Evolutionary conservation across 2,797 vertebrate genomes (phyloP), one percentile per base, ranked within the genome.

Genomic region (Acipenser ruthenus): DNA sequence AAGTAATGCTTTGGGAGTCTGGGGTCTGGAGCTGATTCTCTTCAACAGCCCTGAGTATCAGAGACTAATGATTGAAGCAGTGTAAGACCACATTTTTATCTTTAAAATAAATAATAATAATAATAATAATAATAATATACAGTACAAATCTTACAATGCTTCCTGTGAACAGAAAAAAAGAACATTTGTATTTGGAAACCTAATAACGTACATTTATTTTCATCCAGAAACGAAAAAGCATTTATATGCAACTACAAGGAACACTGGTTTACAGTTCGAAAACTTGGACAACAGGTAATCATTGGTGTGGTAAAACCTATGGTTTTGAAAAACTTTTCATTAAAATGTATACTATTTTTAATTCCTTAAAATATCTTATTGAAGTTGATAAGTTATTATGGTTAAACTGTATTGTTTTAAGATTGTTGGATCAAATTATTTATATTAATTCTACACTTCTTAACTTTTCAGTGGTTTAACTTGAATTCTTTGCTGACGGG

Each of bases 171-270:
- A 37, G 37, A 37, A 37, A 37, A 37, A 37, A 37, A 37, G 37
- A 37, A 37, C 37, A 37, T 37, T 6, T 37, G 37, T 78, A 69
- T 71, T 51, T 51, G 71, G 55, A 70, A 49, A 11, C 70, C 63
- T 37, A 50, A 3, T 77, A 68, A 70, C 77, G 4, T 60, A 65
- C 13, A 23, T 65, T 55, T 50, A 23, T 77, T 72, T 80, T 85
- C 84, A 93, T 93, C 78, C 86, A 99, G 97, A 94, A 94, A 98
- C 85, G 96, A 99, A 88, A 97, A 92, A 73, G 97, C 97, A 74
- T 99, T 99, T 87, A 99, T 99, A 88, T 98, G 95, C 88, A 99
- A 99, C 87, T 99, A 99, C 90, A 99, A 98, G 82, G 96, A 99
- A 82, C 97, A 99, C 83, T 99, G 97, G 97, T 99, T 99, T 88